Conservation (phyloP, 2,797 vertebrate species). For the Nannoperca obscura region DNA sequence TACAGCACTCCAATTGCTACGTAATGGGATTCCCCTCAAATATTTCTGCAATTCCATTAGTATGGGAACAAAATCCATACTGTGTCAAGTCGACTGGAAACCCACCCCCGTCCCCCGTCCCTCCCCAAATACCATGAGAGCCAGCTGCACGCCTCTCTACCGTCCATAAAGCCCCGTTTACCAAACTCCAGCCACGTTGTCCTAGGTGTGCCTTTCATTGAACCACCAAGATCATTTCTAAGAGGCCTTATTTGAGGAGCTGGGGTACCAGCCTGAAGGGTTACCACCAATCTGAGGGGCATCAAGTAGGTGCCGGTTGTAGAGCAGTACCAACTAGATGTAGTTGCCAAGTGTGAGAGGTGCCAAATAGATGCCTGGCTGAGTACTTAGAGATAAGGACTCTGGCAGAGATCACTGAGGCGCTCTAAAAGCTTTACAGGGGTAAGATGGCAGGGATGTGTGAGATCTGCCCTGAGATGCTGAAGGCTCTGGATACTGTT, state of each 20-base stretch:
- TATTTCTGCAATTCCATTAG: constrained; percentile 81
- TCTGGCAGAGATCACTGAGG: constrained; percentile 6
- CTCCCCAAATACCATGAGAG: constrained; percentile 36
- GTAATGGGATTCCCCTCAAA: constrained; percentile 85
- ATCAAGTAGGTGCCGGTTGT: no score
- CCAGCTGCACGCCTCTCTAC: constrained; percentile 32
- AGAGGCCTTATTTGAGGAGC: background rate
- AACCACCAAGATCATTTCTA: background rate
- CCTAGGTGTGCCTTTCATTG: constrained; percentile 23
- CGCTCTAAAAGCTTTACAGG: background rate
- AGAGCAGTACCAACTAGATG: background rate
- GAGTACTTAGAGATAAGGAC: background rate
- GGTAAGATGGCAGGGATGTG: background rate
- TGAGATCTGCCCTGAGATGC: background rate
- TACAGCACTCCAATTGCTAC: constrained; percentile 82
- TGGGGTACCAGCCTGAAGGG: background rate
- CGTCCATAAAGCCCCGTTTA: constrained; percentile 38
- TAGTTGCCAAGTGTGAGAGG: background rate
- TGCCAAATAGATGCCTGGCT: background rate
- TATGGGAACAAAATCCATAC: constrained; percentile 81
- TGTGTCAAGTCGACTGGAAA: constrained; percentile 75
- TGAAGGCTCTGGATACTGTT: background rate
- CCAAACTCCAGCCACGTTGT: constrained; percentile 13
- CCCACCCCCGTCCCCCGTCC: background rate
- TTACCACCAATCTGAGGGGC: background rate